Evolutionary conservation across 2,888 invertebrate genomes (phyloP), one percentile per base, ranked within the genome.

Genomic region (Schizaphis graminum): DNA sequence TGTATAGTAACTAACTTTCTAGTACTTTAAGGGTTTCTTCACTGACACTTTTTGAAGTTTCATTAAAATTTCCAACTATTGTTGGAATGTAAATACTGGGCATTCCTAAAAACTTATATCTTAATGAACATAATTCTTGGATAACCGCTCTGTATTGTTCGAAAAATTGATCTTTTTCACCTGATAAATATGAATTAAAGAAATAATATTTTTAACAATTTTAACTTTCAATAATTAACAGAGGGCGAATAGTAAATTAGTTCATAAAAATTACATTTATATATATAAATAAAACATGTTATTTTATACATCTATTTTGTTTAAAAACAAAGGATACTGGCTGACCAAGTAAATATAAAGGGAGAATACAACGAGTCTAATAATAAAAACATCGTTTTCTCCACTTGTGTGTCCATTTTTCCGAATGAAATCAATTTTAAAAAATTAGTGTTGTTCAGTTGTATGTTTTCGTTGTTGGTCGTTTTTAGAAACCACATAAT

Each of bases 11-110:
- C 89, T 94, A 35, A 94, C 93, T 94, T 94, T 94, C 93, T 1
- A 94, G 90, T 21, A 94, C 93, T 94, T 57, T 90, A 3, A 94
- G 93, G 10, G 93, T 90, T 90, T 94, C 93, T 94, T 94, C 93
- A 16, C 90, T 93, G 8, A 93, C 49, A 35, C 35, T 47, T 61
- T 90, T 91, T 13, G 84, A 87, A 16, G n/a, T 56, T 28, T 94
- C 90, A 21, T 92, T 53, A 41, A 88, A 67, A 41, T 53, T 49
- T 41, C 49, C 57, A 5, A 94, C 85, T 26, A 61, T 91, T 0
- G 93, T 56, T n/a, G 90, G 93, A 24, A 94, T 61, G 41, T 94
- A 94, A 86, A 94, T 94, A 41, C 93, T 91, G 7, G 93, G 93
- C 93, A 94, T 90, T 26, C 93, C 93, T n/a, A 94, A 41, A 49